phyloP scores from a whole-genome alignment of 2,888 invertebrate genomes.

The Drosophila atripex region DNA sequence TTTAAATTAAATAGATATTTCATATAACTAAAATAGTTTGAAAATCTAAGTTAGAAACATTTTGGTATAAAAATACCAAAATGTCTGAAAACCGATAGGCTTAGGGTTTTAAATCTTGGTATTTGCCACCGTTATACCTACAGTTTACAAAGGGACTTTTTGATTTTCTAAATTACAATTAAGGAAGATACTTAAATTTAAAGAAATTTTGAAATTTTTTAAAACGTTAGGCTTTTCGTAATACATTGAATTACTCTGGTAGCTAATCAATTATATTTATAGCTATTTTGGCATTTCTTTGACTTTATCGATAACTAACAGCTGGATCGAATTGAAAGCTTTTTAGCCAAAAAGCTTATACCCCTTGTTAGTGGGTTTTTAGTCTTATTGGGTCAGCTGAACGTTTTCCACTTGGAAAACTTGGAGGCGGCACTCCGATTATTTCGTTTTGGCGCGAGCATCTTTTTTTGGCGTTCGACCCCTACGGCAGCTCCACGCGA shows the following conservation, averaged over 20 bases:
- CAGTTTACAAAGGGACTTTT: too few species aligned
- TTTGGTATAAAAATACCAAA: background rate
- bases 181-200: background rate
- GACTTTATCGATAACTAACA: background rate
- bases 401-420: background rate
- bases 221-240: too few species aligned
- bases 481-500: slow-evolving; percentile 8
- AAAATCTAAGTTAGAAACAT: background rate
- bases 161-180: background rate
- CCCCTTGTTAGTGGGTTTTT: background rate
- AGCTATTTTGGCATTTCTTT: background rate
- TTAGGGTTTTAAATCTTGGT: background rate
- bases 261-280: background rate
- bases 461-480: slow-evolving; percentile 41
- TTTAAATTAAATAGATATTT: too few species aligned
- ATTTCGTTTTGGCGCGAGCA: slow-evolving; percentile 43
- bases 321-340: background rate
- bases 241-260: too few species aligned
- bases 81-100: background rate
- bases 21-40: background rate
- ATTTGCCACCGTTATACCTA: background rate
- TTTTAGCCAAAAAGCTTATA: background rate
- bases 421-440: slow-evolving; percentile 5
- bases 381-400: slow-evolving; percentile 1
- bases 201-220: too few species aligned